Percentiles rank a stretch among this genome's conserved stretches.
phyloP scores from a whole-genome alignment of 1,140 invertebrate species.

The Drosophila leontia region DNA sequence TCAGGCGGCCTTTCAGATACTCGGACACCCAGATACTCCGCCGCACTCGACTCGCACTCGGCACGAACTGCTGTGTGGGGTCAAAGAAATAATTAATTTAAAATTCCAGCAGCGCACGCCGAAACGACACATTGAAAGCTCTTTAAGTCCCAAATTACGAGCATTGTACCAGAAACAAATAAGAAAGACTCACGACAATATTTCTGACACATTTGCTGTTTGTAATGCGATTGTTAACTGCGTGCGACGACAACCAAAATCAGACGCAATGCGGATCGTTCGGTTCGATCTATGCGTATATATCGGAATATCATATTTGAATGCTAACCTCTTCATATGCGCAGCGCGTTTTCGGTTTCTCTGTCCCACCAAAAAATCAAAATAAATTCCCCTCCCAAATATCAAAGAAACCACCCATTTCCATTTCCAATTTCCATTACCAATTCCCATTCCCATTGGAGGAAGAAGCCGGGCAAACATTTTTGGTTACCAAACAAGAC shows the following conservation, averaged over 20 bases:
- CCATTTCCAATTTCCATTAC: slow-evolving; percentile 20
- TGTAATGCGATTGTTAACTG: slow-evolving; percentile 77
- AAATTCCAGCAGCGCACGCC: slow-evolving; percentile 74
- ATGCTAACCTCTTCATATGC: slow-evolving; percentile 35
- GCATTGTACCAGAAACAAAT: slow-evolving; percentile 80
- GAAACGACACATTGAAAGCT: slow-evolving; percentile 84
- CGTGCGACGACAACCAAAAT: slow-evolving; percentile 65
- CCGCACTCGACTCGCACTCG: slow-evolving; percentile 19
- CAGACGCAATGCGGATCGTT: slow-evolving; percentile 38
- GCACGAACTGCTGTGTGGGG: slow-evolving; percentile 74
- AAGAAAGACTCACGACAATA: slow-evolving; percentile 76
- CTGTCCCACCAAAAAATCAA: slow-evolving; percentile 18
- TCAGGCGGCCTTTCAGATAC: slow-evolving; percentile 41
- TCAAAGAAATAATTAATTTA: slow-evolving; percentile 84
- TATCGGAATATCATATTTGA: slow-evolving; percentile 43
- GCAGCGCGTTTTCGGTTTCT: slow-evolving; percentile 29
- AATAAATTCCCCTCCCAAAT: background rate
- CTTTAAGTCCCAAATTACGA: slow-evolving; percentile 83
- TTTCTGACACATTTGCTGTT: slow-evolving; percentile 80
- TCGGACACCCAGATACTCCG: slow-evolving; percentile 31
- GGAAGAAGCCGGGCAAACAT: slow-evolving; percentile 31
- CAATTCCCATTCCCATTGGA: background rate
- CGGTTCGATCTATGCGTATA: slow-evolving; percentile 9
- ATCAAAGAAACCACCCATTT: slow-evolving; percentile 12
- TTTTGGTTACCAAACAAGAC: slow-evolving; percentile 42